A percentile compares a stretch with the other conserved stretches of the same genome.
Evolutionary conservation across 2,113 vertebrate genomes (phyloP).

Genomic region (Hippopotamus amphibius): DNA sequence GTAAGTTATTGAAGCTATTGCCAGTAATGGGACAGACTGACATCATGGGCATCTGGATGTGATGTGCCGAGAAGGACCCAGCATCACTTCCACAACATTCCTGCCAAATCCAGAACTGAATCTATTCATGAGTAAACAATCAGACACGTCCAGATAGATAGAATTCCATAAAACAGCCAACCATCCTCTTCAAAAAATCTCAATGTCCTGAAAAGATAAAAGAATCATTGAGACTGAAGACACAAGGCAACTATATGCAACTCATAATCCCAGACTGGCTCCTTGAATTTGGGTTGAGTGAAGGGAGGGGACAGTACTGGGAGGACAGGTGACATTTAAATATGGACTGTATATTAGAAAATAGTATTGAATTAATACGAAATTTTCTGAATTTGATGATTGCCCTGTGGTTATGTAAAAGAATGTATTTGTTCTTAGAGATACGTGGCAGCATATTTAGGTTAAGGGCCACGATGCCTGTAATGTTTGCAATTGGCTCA

Average conservation of each 20-base stretch:
- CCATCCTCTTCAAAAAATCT: background rate
- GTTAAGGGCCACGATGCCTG: background rate
- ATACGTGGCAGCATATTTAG: background rate
- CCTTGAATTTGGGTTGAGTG: no score
- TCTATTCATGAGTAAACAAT: background rate
- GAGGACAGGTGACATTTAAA: background rate
- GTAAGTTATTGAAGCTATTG: background rate
- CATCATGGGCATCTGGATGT: accelerated
- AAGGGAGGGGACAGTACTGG: background rate
- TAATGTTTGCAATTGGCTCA: background rate
- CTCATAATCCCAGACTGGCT: background rate
- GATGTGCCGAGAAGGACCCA: background rate
- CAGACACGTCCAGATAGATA: background rate
- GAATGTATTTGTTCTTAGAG: background rate
- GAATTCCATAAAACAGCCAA: background rate
- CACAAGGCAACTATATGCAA: no score
- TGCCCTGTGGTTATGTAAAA: background rate
- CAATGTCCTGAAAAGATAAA: background rate
- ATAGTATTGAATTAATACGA: background rate
- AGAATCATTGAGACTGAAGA: background rate
- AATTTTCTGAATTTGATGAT: background rate
- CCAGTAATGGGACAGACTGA: background rate
- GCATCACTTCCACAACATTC: background rate
- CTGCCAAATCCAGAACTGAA: background rate
- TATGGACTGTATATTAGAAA: background rate